Conservation (phyloP, 2,888 invertebrate genomes). For the Chalcosyrphus nemorum region DNA sequence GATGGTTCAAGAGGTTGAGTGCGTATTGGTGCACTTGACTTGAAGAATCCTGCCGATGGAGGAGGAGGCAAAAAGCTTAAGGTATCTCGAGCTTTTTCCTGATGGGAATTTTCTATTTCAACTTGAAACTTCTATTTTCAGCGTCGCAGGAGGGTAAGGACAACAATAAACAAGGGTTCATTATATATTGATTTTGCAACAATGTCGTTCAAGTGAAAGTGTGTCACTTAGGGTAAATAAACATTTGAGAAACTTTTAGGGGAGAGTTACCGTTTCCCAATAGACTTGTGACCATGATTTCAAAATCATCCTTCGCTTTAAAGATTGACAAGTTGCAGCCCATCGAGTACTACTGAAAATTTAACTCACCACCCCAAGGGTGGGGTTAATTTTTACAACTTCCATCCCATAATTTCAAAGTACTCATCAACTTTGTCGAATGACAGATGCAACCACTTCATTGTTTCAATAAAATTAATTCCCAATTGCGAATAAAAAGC, state of each 20-base stretch:
- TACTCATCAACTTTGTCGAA: background rate
- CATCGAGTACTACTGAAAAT: too few relatives aligned
- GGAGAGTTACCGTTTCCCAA: background rate
- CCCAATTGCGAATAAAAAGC: background rate
- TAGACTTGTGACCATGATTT: too few relatives aligned
- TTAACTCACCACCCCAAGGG: too few relatives aligned
- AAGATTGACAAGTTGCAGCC: too few relatives aligned
- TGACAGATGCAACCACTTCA: background rate
- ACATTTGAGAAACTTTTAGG: background rate
- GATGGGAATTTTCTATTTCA: background rate
- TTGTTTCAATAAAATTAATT: background rate
- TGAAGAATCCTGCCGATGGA: too few relatives aligned
- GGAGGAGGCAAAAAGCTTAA: slow-evolving; percentile 10
- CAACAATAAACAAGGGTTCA: background rate
- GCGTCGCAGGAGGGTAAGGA: background rate
- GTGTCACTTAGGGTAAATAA: background rate
- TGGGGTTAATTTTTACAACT: background rate
- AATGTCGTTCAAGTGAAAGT: background rate
- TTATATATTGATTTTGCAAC: slow-evolving; percentile 17
- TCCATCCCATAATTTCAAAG: background rate
- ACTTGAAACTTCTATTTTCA: slow-evolving; percentile 12
- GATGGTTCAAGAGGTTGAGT: slow-evolving; percentile 29
- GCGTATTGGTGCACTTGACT: slow-evolving; percentile 43
- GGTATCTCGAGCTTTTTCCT: background rate
- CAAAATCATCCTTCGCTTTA: too few relatives aligned